phyloP scores from a whole-genome alignment of 1,140 invertebrate genomes.

The Papilio machaon region DNA sequence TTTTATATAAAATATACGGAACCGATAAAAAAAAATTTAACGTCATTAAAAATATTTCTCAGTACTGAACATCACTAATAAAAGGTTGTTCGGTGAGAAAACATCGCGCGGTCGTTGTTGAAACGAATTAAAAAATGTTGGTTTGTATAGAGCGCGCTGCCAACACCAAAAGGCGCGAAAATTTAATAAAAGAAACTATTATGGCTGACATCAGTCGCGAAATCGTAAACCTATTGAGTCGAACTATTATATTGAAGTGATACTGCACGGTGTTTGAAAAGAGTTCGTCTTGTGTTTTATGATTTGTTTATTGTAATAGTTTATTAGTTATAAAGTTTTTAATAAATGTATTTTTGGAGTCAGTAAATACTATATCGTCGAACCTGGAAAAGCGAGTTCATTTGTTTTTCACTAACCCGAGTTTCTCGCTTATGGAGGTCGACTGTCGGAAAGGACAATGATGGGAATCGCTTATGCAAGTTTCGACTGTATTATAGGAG shows the following conservation, averaged over 20 bases:
- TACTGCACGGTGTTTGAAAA: conserved; percentile 12
- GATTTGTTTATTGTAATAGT: neutral
- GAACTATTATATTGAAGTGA: neutral
- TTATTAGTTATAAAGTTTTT: neutral
- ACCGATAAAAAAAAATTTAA: neutral
- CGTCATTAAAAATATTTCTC: neutral
- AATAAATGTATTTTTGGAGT: neutral
- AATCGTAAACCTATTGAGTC: conserved; percentile 16
- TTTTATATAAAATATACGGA: conserved; percentile 17
- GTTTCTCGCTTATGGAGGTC: no score
- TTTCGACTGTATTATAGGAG: no score
- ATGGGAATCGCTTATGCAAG: no score
- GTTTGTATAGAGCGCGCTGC: neutral
- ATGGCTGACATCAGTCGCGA: conserved; percentile 13
- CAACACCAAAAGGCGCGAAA: neutral
- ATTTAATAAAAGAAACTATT: conserved; percentile 2
- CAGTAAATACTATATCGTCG: no score
- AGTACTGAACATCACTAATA: neutral
- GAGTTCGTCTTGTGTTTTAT: neutral
- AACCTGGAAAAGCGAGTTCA: no score
- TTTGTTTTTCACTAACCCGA: no score
- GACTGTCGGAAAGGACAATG: no score
- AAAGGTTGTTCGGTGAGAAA: conserved; percentile 8
- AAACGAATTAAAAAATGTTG: neutral
- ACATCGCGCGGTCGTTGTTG: neutral